Evolutionary conservation across 2,797 vertebrate genomes (phyloP).

Genomic region (Carcharodon carcharias): DNA sequence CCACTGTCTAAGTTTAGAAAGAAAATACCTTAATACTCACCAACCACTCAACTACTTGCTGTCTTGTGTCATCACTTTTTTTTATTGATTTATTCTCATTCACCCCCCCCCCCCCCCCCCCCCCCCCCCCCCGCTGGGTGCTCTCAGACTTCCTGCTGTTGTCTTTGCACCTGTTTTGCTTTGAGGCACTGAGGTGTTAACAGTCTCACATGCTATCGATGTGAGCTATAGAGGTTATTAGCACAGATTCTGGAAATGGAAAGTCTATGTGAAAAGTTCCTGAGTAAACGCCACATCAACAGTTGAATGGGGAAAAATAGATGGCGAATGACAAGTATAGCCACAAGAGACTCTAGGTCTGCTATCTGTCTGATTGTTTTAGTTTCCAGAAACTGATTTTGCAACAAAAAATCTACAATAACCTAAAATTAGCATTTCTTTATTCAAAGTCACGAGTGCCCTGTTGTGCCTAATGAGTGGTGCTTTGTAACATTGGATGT

Average conservation of each 20-base stretch:
- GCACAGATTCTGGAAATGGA: not conserved
- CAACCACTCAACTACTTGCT: too few species aligned
- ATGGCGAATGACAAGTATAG: not conserved
- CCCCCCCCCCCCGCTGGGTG: too few species aligned
- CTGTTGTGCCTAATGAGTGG: not conserved
- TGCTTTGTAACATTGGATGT: constrained; percentile 11
- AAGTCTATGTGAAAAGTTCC: not conserved
- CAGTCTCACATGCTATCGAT: not conserved
- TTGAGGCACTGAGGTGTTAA: not conserved
- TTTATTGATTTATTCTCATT: too few species aligned
- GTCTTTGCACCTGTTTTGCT: not conserved
- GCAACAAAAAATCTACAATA: not conserved
- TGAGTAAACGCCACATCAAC: not conserved
- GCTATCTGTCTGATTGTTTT: not conserved
- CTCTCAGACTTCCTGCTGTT: not conserved
- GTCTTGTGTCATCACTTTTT: too few species aligned
- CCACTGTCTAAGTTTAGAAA: too few species aligned
- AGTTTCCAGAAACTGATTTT: not conserved
- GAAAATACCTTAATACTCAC: too few species aligned
- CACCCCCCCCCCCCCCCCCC: too few species aligned
- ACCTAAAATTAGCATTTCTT: not conserved
- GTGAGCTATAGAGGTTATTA: not conserved
- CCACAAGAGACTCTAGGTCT: not conserved
- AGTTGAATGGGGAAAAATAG: not conserved
- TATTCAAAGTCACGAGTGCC: not conserved